Evolutionary conservation across 2,113 vertebrate species (phyloP).

Genomic region (Pollimyrus isidori): DNA sequence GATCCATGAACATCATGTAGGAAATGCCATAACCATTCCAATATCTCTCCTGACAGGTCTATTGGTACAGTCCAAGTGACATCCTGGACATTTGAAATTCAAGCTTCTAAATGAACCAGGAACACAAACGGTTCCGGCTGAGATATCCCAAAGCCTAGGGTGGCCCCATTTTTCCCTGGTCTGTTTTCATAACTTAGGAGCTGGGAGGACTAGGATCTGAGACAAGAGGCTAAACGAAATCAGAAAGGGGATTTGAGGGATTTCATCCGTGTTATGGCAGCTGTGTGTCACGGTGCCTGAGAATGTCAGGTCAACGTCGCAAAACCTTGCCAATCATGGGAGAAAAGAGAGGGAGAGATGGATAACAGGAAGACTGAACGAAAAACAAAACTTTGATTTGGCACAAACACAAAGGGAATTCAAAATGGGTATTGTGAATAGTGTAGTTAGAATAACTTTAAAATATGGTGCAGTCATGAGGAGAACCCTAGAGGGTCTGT

Average conservation of each 20-base stretch:
- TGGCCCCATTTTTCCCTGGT: neutral
- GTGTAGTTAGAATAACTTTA: slow-evolving; percentile 1
- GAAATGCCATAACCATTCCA: neutral
- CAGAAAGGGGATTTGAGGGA: slow-evolving; percentile 14
- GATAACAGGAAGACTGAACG: neutral
- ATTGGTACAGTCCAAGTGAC: neutral
- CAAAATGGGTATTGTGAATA: neutral
- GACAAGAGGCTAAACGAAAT: slow-evolving; percentile 10
- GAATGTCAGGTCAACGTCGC: neutral
- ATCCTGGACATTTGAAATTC: neutral
- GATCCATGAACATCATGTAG: neutral
- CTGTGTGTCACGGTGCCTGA: slow-evolving; percentile 20
- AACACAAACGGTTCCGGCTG: slow-evolving; percentile 9
- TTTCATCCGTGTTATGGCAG: slow-evolving; percentile 33
- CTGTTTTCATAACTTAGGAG: slow-evolving; percentile 23
- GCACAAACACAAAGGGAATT: neutral
- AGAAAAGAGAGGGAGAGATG: neutral
- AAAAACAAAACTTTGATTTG: neutral
- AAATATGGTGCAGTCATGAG: slow-evolving; percentile 10
- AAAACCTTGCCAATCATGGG: slow-evolving; percentile 13
- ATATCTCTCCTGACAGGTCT: neutral
- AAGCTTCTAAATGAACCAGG: neutral
- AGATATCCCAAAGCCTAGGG: slow-evolving; percentile 19
- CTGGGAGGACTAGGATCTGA: neutral
- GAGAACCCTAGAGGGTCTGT: slow-evolving; percentile 26